Conservation (phyloP, 2,888 invertebrate genomes). For the Cephus rjabovi region DNA sequence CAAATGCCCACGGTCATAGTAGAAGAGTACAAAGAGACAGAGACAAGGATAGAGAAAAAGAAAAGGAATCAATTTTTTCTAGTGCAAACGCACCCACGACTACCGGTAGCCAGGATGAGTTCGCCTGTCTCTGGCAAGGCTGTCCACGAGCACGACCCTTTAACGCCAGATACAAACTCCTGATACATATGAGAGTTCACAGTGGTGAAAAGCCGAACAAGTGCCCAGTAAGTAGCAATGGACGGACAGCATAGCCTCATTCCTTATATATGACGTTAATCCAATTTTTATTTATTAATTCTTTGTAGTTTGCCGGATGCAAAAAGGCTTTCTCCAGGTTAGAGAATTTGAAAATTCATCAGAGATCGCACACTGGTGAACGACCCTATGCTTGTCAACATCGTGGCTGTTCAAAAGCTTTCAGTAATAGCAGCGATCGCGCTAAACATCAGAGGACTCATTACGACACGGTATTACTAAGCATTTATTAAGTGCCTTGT, state of each 20-base stretch:
- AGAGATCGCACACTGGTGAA: conserved; percentile 95
- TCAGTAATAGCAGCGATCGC: conserved; percentile 98
- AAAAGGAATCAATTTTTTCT: conserved; percentile 20
- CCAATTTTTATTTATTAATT: background rate
- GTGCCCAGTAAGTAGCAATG: conserved; percentile 85
- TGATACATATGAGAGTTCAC: conserved; percentile 97
- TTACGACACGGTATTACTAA: conserved; percentile 86
- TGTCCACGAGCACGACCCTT: conserved; percentile 93
- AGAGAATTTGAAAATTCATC: conserved; percentile 98
- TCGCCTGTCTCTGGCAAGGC: conserved; percentile 94
- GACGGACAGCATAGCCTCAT: background rate
- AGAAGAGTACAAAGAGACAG: conserved; percentile 47
- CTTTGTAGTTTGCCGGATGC: conserved; percentile 89
- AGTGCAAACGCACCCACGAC: conserved; percentile 3
- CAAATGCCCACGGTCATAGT: conserved; percentile 44
- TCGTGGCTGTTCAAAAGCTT: conserved; percentile 92
- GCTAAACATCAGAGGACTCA: conserved; percentile 99
- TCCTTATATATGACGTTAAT: background rate
- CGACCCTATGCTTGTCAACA: conserved; percentile 96
- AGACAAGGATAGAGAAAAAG: conserved; percentile 41
- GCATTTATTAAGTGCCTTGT: background rate
- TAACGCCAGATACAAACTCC: conserved; percentile 96
- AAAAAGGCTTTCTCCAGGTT: conserved; percentile 95
- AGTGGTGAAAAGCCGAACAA: conserved; percentile 98
- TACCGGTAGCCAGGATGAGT: conserved; percentile 73